Percentiles rank a stretch among this genome's conserved stretches.
Conservation (phyloP, 2,888 invertebrate genomes). For the Agrochola circellaris region DNA sequence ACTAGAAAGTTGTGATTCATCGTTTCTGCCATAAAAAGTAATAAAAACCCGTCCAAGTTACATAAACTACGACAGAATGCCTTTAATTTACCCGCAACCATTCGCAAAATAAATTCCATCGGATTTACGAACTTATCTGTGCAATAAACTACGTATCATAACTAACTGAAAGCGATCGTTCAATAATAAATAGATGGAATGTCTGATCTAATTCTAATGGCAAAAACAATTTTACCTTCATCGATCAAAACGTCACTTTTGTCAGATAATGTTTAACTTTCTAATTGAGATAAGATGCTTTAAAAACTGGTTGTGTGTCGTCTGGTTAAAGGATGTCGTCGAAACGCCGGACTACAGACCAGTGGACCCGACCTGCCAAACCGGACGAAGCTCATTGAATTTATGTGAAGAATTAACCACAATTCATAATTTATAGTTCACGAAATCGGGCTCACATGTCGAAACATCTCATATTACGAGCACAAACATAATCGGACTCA, state of each 20-base stretch:
- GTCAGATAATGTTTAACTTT: constrained; percentile 79
- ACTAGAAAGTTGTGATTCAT: constrained; percentile 46
- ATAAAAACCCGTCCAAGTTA: constrained; percentile 18
- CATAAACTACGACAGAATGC: constrained; percentile 15
- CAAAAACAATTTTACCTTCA: constrained; percentile 70
- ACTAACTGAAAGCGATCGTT: constrained; percentile 45
- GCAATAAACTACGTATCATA: constrained; percentile 40
- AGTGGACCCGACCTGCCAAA: constrained; percentile 53
- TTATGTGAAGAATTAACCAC: constrained; percentile 74
- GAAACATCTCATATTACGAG: constrained; percentile 69
- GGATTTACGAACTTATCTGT: constrained; percentile 29
- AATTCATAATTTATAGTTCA: constrained; percentile 59
- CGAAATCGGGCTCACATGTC: constrained; percentile 68
- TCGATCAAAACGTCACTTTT: constrained; percentile 78
- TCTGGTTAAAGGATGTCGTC: constrained; percentile 74
- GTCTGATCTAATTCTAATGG: constrained; percentile 64
- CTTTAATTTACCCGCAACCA: constrained; percentile 14
- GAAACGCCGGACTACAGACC: constrained; percentile 40
- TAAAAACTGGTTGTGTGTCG: constrained; percentile 70
- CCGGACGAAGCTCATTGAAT: constrained; percentile 73
- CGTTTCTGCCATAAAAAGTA: constrained; percentile 17
- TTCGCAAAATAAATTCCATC: constrained; percentile 32
- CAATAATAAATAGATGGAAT: constrained; percentile 44
- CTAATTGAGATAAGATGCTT: constrained; percentile 79
- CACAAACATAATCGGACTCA: constrained; percentile 68